phyloP scores from a whole-genome alignment of 2,113 vertebrate genomes.

The Isurus oxyrinchus region DNA sequence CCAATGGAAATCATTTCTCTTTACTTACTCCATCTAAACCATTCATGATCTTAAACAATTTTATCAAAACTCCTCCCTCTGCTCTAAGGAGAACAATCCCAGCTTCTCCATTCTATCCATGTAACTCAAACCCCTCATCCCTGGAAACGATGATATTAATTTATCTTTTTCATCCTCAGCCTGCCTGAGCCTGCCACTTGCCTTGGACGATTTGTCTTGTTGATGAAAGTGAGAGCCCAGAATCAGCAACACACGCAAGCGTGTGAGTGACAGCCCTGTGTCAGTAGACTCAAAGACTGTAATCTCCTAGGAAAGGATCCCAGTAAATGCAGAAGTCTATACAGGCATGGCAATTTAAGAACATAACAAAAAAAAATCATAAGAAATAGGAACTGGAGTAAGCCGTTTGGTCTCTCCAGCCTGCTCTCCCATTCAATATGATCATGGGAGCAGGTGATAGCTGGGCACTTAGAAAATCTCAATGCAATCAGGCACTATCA shows the following conservation, averaged over 20 bases:
- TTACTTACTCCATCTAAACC: background rate
- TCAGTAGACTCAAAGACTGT: background rate
- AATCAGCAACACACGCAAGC: background rate
- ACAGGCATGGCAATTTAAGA: background rate
- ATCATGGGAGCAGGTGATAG: too few relatives aligned
- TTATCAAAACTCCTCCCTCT: background rate
- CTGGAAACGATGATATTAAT: too few relatives aligned
- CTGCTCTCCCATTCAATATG: background rate
- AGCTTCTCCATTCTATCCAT: too few relatives aligned
- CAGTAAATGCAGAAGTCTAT: background rate
- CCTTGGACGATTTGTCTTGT: background rate
- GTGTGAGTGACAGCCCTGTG: background rate
- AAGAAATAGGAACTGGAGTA: too few relatives aligned
- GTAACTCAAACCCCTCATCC: too few relatives aligned
- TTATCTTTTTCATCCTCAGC: background rate
- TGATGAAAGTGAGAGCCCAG: background rate
- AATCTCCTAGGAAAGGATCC: background rate
- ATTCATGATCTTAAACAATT: background rate
- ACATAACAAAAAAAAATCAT: background rate
- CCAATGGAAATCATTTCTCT: background rate
- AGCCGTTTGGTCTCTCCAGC: background rate
- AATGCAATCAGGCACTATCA: too few relatives aligned
- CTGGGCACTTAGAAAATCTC: too few relatives aligned
- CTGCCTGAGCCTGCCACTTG: background rate
- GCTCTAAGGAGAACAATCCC: too few relatives aligned